A percentile compares a stretch with the other conserved stretches of the same genome.
Evolutionary conservation across 2,888 invertebrate genomes (phyloP).

Genomic region (Mallateleia sp.): DNA sequence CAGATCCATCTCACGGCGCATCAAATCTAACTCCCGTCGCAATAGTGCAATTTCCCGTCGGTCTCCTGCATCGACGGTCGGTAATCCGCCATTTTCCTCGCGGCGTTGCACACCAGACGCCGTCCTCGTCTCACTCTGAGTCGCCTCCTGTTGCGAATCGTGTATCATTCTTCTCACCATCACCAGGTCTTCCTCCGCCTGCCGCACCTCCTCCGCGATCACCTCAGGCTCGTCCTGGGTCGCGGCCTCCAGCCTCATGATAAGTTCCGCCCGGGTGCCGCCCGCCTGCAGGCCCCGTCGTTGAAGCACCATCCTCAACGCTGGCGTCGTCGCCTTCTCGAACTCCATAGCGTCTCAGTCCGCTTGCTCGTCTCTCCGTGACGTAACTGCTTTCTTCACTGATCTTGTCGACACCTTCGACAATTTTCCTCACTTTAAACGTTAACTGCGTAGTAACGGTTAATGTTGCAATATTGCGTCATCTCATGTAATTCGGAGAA

Average conservation of each 20-base stretch:
- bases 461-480: not conserved
- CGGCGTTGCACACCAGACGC: not conserved
- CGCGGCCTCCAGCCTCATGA: not conserved
- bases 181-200: not conserved
- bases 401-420: not conserved
- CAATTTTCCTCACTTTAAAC: too few relatives aligned
- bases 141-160: not conserved
- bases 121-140: not conserved
- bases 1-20: conserved; percentile 2
- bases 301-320: not conserved
- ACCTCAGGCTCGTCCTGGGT: not conserved
- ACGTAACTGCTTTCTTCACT: not conserved
- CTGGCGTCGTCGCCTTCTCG: not conserved
- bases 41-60: conserved; percentile 1
- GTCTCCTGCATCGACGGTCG: too few relatives aligned
- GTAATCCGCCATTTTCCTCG: too few relatives aligned
- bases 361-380: too few relatives aligned
- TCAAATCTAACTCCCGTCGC: conserved; percentile 7
- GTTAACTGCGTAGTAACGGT: too few relatives aligned
- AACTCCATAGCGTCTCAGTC: not conserved
- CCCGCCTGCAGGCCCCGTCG: not conserved
- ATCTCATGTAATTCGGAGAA: not conserved
- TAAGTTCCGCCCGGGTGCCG: not conserved
- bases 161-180: not conserved
- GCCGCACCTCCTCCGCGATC: not conserved